Evolutionary conservation across 2,888 invertebrate species (phyloP), one percentile per base, ranked within the genome.

Genomic region (Melolontha melolontha): DNA sequence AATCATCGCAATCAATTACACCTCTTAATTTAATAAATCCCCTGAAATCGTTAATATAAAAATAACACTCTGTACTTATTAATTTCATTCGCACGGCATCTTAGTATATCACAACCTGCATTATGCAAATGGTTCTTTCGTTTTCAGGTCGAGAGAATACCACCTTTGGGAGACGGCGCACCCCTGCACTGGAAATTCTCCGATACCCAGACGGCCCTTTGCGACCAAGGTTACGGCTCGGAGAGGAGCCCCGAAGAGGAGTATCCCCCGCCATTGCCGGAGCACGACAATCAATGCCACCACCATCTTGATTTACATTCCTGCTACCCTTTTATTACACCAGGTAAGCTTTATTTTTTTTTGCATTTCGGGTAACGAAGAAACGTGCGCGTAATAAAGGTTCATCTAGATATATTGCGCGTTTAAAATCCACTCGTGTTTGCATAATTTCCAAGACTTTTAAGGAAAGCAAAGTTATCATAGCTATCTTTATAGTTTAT

Each of bases 171-270:
- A 66, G 82, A 83, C 74, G 80, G 80, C 27, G 83, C 82, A 47
- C 83, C 82, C 52, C 73, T 83, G 27, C 83, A 83, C 73, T 83
- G 83, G 83, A 83, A 83, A 71, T 83, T 83, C 75, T 81, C 82
- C 49, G 82, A 82, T 71, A 79, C 76, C 55, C 82, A 82, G 70
- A 81, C 81, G 34, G 80, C 77, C 41, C 76, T 81, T 50, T 88
- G 88, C 79, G 92, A 92, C 82, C 92, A 92, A 79, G 92, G 92
- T 42, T 92, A 92, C 81, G 92, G 90, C 0, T 91, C 91, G 8
- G 92, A 92, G 79, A 84, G 91, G 50, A 92, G 92, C 0, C 92
- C 92, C 1, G 92, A 92, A 81, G 92, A 92, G 73, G 92, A 92
- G 81, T 89, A 88, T 82, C 90, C 90, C 34, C 91, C 91, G 5